A percentile compares a stretch with the other conserved stretches of the same genome.
These are phyloP conservation scores for Lemur catta DNA, from an alignment of 2,797 vertebrate species.

Conservation along the genomic window DNA sequence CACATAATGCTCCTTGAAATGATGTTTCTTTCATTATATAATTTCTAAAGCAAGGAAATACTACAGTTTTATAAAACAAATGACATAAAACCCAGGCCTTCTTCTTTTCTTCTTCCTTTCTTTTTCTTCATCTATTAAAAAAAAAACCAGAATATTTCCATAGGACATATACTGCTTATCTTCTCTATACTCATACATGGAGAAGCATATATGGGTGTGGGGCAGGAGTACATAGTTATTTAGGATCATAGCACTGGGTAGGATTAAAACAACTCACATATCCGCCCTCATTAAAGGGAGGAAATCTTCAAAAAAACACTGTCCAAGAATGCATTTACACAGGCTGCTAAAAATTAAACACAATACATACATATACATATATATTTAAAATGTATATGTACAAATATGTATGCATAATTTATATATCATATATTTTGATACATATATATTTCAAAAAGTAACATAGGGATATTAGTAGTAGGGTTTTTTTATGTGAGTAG, in stretches of 20 bases:
- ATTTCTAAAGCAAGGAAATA: background rate
- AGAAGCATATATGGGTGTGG: background rate
- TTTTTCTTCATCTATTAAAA: background rate
- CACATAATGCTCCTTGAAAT: background rate
- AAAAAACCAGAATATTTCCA: background rate
- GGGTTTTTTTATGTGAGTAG: slow-evolving; percentile 33
- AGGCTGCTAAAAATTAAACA: slow-evolving; percentile 12
- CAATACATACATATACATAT: background rate
- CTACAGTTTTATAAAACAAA: background rate
- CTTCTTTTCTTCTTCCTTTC: background rate
- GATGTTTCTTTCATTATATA: slow-evolving; percentile 9
- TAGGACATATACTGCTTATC: background rate
- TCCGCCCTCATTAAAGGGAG: background rate
- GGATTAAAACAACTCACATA: background rate
- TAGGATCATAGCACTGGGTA: background rate
- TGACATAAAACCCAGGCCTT: background rate
- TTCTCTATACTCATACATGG: background rate
- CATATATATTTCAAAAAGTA: background rate
- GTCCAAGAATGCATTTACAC: background rate
- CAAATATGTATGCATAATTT: background rate
- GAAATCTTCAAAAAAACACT: background rate
- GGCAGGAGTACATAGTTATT: background rate
- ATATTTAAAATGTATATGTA: background rate
- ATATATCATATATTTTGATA: background rate
- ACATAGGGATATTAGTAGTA: slow-evolving; percentile 48